phyloP scores from a whole-genome alignment of 2,888 invertebrate species.

The Tipula helvola region DNA sequence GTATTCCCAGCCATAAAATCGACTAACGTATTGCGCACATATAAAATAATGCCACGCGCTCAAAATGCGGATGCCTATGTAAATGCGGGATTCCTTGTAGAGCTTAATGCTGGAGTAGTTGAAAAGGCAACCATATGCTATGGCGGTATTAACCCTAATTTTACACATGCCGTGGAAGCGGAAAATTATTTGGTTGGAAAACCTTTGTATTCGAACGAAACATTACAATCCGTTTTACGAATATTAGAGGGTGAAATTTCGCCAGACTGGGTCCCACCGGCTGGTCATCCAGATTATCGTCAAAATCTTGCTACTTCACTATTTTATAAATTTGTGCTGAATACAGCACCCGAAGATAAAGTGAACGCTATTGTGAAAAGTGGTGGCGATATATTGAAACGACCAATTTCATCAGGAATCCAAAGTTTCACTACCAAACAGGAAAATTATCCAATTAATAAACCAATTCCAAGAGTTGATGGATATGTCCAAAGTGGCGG shows the following conservation, averaged over 20 bases:
- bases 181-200: constrained; percentile 40
- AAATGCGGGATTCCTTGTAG: constrained; percentile 57
- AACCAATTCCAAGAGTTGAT: constrained; percentile 51
- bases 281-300: constrained; percentile 45
- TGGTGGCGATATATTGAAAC: constrained; percentile 37
- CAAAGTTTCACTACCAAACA: constrained; percentile 48
- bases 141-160: constrained; percentile 42
- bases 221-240: constrained; percentile 27
- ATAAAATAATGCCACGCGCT: constrained; percentile 57
- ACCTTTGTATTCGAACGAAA: constrained; percentile 31
- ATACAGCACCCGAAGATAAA: constrained; percentile 34
- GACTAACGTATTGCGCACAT: constrained; percentile 34
- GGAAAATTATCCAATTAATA: constrained; percentile 46
- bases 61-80: constrained; percentile 65
- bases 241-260: constrained; percentile 38
- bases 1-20: constrained; percentile 42
- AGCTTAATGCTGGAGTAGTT: constrained; percentile 36
- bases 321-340: constrained; percentile 47
- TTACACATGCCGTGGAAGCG: constrained; percentile 41
- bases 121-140: constrained; percentile 41
- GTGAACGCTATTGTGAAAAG: constrained; percentile 31
- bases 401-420: constrained; percentile 43
- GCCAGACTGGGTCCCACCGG: constrained; percentile 44
- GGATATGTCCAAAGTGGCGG: constrained; percentile 42
- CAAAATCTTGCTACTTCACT: constrained; percentile 46